These are phyloP conservation scores for Cynodonichthys magdalenae DNA, from an alignment of 2,797 vertebrate genomes.

Conservation along the genomic window DNA sequence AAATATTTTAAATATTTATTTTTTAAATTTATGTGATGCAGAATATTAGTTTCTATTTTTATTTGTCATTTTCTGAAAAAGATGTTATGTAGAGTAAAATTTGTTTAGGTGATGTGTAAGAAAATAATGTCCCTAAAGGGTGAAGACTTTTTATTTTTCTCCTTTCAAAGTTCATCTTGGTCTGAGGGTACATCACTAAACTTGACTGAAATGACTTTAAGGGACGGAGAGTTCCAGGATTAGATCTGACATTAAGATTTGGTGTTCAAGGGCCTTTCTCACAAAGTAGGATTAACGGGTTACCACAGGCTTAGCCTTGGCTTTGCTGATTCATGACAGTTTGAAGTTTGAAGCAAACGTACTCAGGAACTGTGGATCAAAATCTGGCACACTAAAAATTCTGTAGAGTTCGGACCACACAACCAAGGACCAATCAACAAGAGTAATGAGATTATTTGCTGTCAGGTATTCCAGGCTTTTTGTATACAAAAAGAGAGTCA, in stretches of 20 bases:
- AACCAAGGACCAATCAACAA: not conserved
- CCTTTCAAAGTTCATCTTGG: slow-evolving; percentile 23
- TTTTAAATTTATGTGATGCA: no score
- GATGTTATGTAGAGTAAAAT: no score
- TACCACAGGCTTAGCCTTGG: slow-evolving; percentile 34
- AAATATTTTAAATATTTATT: no score
- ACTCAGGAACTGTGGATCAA: slow-evolving; percentile 11
- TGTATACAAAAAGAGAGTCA: no score
- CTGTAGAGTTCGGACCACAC: not conserved
- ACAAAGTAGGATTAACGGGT: slow-evolving; percentile 51
- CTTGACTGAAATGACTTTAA: slow-evolving; percentile 31
- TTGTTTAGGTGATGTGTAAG: no score
- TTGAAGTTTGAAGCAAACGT: slow-evolving; percentile 37
- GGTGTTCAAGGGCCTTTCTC: slow-evolving; percentile 48
- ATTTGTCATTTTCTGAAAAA: no score
- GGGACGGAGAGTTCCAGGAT: slow-evolving; percentile 44
- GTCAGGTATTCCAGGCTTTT: no score
- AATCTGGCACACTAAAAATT: slow-evolving; percentile 6
- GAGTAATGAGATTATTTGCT: slow-evolving; percentile 5
- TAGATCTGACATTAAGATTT: slow-evolving; percentile 59
- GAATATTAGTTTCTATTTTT: no score
- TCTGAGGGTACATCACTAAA: slow-evolving; percentile 14
- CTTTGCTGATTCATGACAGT: slow-evolving; percentile 44
- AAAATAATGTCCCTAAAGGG: slow-evolving; percentile 3
- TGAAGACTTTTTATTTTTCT: slow-evolving; percentile 4